Conservation (phyloP, 2,888 invertebrate genomes). For the Troilus luridus region DNA sequence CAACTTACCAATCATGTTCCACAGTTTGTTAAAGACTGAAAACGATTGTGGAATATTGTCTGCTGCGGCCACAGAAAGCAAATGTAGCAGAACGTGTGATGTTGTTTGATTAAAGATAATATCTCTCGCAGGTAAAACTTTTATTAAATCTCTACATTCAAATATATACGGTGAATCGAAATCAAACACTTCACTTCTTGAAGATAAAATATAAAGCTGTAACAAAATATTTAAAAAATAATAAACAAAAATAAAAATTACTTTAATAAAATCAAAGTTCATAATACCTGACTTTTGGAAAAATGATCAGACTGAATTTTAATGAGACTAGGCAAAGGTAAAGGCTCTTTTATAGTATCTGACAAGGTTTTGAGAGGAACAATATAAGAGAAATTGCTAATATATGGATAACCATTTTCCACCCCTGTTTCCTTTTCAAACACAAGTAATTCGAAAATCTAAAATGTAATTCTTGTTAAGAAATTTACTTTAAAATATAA, state of each 20-base stretch:
- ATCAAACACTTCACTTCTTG: slow-evolving; percentile 45
- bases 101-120: slow-evolving; percentile 42
- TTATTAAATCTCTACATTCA: slow-evolving; percentile 52
- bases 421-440: not conserved
- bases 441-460: slow-evolving; percentile 38
- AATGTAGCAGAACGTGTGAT: slow-evolving; percentile 48
- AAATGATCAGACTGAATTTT: slow-evolving; percentile 46
- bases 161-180: slow-evolving; percentile 53
- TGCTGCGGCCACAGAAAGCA: slow-evolving; percentile 57
- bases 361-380: not conserved
- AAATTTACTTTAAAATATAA: not conserved
- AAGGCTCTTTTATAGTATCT: not conserved
- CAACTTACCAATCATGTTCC: slow-evolving; percentile 59
- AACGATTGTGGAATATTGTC: slow-evolving; percentile 58
- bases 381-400: slow-evolving; percentile 32
- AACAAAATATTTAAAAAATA: slow-evolving; percentile 10
- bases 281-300: slow-evolving; percentile 39
- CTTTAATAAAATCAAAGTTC: not conserved
- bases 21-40: slow-evolving; percentile 60
- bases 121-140: slow-evolving; percentile 55
- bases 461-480: not conserved
- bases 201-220: slow-evolving; percentile 57
- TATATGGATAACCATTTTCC: not conserved
- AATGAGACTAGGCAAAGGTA: not conserved
- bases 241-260: not conserved